Conservation (phyloP, 1,140 invertebrate species). For the Lithobius niger region DNA sequence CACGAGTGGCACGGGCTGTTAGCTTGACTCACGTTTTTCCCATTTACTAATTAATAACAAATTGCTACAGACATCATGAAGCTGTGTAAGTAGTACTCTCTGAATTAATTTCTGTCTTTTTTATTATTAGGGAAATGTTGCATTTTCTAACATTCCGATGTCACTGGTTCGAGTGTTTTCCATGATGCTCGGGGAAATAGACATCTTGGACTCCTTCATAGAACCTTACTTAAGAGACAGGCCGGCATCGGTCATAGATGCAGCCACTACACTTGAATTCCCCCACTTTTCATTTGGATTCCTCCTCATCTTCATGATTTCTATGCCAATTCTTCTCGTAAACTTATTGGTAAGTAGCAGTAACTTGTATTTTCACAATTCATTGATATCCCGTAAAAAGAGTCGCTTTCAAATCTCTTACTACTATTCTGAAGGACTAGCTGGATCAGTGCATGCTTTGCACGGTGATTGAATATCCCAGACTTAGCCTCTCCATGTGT, state of each 20-base stretch:
- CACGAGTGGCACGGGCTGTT: too few relatives aligned
- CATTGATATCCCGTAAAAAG: too few relatives aligned
- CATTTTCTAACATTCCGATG: slow-evolving; percentile 57
- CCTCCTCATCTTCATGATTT: slow-evolving; percentile 65
- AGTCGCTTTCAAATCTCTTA: too few relatives aligned
- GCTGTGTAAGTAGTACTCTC: too few relatives aligned
- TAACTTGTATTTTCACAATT: not conserved
- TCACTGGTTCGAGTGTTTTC: slow-evolving; percentile 64
- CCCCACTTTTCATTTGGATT: slow-evolving; percentile 62
- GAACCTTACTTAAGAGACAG: slow-evolving; percentile 36
- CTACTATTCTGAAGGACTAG: too few relatives aligned
- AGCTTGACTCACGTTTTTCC: too few relatives aligned
- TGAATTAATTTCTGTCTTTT: not conserved
- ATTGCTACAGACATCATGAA: too few relatives aligned
- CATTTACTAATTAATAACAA: too few relatives aligned
- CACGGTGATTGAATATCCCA: too few relatives aligned
- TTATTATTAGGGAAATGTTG: slow-evolving; percentile 48
- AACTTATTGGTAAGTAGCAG: slow-evolving; percentile 47
- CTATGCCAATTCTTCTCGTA: slow-evolving; percentile 84
- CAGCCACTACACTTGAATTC: slow-evolving; percentile 44
- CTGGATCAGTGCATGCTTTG: too few relatives aligned
- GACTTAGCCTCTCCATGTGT: too few relatives aligned
- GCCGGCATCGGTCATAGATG: not conserved
- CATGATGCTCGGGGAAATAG: slow-evolving; percentile 60
- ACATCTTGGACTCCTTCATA: slow-evolving; percentile 72